Evolutionary conservation across 2,113 vertebrate genomes (phyloP).

Genomic region (Plestiodon gilberti): DNA sequence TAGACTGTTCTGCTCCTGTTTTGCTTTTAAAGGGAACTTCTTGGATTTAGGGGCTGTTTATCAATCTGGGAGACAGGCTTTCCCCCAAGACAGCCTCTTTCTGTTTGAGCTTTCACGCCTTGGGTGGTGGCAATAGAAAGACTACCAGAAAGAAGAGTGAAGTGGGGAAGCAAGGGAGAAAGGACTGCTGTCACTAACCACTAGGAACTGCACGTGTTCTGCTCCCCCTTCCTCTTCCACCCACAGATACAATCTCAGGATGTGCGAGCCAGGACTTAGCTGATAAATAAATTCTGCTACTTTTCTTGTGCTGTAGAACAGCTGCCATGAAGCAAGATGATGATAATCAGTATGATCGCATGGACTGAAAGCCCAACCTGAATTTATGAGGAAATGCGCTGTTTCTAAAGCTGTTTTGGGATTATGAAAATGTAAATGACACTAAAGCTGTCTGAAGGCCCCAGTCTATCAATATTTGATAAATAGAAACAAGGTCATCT

Average conservation of each 20-base stretch:
- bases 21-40: too few species aligned
- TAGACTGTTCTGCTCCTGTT: too few species aligned
- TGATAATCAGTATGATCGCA: background rate
- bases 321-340: background rate
- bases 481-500: background rate
- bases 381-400: background rate
- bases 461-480: accelerated
- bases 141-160: too few species aligned
- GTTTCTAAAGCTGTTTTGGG: background rate
- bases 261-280: background rate
- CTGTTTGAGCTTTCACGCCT: too few species aligned
- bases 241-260: background rate
- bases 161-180: too few species aligned
- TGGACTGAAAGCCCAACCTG: background rate
- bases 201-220: too few species aligned
- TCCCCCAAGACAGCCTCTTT: too few species aligned
- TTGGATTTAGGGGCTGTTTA: too few species aligned
- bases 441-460: accelerated
- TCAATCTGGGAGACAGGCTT: too few species aligned
- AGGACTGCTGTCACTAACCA: too few species aligned
- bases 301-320: background rate
- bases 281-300: background rate
- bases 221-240: too few species aligned
- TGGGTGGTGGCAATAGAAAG: too few species aligned
- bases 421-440: background rate